Conservation (phyloP, 2,888 invertebrate genomes). For the Chrysolina americana region DNA sequence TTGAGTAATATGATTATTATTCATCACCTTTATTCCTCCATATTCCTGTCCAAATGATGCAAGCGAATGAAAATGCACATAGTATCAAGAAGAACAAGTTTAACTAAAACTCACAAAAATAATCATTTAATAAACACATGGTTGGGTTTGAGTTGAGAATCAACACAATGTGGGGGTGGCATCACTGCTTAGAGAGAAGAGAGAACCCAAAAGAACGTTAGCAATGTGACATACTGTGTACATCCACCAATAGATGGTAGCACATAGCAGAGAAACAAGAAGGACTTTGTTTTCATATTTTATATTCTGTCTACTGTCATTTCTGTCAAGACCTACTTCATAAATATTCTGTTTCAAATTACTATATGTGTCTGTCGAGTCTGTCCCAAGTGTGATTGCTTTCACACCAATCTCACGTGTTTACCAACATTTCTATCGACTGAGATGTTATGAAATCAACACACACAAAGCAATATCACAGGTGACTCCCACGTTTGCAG, state of each 20-base stretch:
- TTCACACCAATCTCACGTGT: conserved; percentile 61
- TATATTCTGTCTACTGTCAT: conserved; percentile 45
- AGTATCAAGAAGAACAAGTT: no score
- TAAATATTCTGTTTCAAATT: conserved; percentile 48
- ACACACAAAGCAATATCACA: conserved; percentile 53
- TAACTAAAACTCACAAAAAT: no score
- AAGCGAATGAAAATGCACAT: no score
- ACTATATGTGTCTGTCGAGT: conserved; percentile 45
- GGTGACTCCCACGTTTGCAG: conserved; percentile 61
- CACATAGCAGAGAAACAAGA: conserved; percentile 10
- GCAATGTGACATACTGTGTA: not conserved
- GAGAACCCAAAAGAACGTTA: no score
- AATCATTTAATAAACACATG: no score
- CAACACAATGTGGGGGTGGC: no score
- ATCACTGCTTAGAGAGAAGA: no score
- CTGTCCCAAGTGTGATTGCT: conserved; percentile 41
- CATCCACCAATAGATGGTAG: conserved; percentile 26
- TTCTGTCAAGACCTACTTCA: conserved; percentile 47
- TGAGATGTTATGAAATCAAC: conserved; percentile 64
- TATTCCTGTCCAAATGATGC: no score
- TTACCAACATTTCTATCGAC: conserved; percentile 62
- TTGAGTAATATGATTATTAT: no score
- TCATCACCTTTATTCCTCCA: no score
- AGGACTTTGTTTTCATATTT: conserved; percentile 30
- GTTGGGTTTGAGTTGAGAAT: no score